A percentile compares a stretch with the other conserved stretches of the same genome.
Conservation (phyloP, 2,113 vertebrate species). For the Salvelinus namaycush region DNA sequence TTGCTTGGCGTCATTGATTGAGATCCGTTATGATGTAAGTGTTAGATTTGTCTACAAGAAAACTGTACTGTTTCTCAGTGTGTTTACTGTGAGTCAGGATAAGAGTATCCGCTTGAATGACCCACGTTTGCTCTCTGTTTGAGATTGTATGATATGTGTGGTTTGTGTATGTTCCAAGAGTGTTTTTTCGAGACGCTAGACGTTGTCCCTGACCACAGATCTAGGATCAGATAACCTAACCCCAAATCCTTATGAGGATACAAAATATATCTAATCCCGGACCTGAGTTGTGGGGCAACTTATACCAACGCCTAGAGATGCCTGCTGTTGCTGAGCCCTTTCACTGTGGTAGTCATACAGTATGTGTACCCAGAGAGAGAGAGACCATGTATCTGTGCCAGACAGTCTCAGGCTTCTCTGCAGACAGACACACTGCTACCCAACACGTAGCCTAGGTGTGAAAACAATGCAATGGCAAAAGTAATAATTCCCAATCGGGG, state of each 20-base stretch:
- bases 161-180: constrained; percentile 17
- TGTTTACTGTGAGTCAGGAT: constrained; percentile 70
- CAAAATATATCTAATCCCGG: too few relatives aligned
- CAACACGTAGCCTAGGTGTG: not conserved
- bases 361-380: not conserved
- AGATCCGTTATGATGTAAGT: constrained; percentile 51
- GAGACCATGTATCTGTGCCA: not conserved
- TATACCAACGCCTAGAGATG: not conserved
- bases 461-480: too few relatives aligned
- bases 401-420: not conserved
- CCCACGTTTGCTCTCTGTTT: constrained; percentile 51
- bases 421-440: not conserved
- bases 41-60: constrained; percentile 55
- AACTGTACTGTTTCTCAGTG: constrained; percentile 63
- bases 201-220: too few relatives aligned
- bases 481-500: too few relatives aligned
- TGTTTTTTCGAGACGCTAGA: constrained; percentile 4
- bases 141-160: constrained; percentile 30
- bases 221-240: too few relatives aligned
- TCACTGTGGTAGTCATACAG: not conserved
- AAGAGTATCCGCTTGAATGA: constrained; percentile 70
- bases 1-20: constrained; percentile 52
- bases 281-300: too few relatives aligned
- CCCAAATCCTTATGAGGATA: too few relatives aligned
- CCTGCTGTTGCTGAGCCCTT: constrained; percentile 1